These are phyloP conservation scores for Oostethus manadensis DNA, from an alignment of 2,113 vertebrate species.

Conservation along the genomic window DNA sequence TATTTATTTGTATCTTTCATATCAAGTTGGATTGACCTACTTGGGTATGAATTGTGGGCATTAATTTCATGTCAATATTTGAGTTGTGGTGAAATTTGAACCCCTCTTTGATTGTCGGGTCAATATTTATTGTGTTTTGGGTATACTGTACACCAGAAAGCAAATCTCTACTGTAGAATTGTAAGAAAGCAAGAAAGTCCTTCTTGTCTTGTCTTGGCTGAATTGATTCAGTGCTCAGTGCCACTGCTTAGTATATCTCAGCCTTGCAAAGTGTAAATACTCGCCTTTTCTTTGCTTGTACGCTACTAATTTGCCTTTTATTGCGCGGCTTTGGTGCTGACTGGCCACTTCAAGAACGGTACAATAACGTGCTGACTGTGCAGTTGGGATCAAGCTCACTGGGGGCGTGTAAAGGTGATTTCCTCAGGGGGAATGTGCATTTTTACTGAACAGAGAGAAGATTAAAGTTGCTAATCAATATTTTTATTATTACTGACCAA, in stretches of 20 bases:
- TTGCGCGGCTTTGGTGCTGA: conserved; percentile 23
- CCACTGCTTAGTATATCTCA: conserved; percentile 4
- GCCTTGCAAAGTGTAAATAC: conserved; percentile 27
- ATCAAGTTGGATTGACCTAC: conserved; percentile 30
- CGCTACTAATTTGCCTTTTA: conserved; percentile 28
- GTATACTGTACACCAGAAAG: conserved; percentile 14
- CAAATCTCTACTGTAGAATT: conserved; percentile 12
- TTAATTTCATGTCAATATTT: conserved; percentile 18
- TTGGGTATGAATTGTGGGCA: conserved; percentile 45
- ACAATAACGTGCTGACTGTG: conserved; percentile 38
- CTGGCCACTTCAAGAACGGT: conserved; percentile 40
- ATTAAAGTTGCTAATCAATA: conserved; percentile 38
- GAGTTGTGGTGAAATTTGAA: conserved; percentile 22
- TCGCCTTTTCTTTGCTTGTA: conserved; percentile 12
- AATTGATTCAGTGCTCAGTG: conserved; percentile 2
- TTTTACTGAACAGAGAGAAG: conserved; percentile 31
- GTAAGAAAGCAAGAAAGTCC: not conserved
- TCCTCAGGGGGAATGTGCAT: conserved; percentile 70
- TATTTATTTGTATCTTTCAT: conserved; percentile 37
- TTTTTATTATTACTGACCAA: conserved; percentile 13
- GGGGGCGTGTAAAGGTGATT: conserved; percentile 46
- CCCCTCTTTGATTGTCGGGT: not conserved
- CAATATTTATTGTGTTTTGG: conserved; percentile 10
- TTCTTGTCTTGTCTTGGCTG: not conserved
- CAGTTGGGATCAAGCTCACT: too few species aligned